These are phyloP conservation scores for Armadillidium nasatum DNA, from an alignment of 1,140 invertebrate species.

Conservation along the genomic window DNA sequence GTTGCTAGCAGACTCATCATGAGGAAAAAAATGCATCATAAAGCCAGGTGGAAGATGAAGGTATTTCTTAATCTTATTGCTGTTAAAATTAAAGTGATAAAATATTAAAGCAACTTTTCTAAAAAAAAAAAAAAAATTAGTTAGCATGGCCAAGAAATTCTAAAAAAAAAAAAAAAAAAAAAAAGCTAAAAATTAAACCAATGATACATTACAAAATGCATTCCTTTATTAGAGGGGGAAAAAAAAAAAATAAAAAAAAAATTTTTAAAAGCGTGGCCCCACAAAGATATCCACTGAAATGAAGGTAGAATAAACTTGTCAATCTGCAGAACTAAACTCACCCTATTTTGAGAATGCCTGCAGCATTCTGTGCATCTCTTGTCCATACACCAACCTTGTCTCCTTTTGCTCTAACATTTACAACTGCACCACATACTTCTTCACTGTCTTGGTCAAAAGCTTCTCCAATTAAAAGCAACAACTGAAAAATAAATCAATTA, in stretches of 20 bases:
- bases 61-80: not conserved
- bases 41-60: not conserved
- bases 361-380: not conserved
- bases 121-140: too few relatives aligned
- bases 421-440: not conserved
- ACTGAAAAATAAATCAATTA: not conserved
- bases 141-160: too few relatives aligned
- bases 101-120: too few relatives aligned
- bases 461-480: not conserved
- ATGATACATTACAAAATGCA: too few relatives aligned
- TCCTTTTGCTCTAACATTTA: not conserved
- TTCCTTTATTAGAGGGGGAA: too few relatives aligned
- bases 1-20: not conserved
- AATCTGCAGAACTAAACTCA: not conserved
- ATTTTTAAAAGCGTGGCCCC: too few relatives aligned
- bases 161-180: too few relatives aligned
- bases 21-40: not conserved
- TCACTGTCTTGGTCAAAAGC: not conserved
- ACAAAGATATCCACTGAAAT: too few relatives aligned
- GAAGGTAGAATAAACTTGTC: too few relatives aligned
- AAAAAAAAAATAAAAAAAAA: too few relatives aligned
- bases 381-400: conserved; percentile 1
- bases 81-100: not conserved
- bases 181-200: too few relatives aligned
- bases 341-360: not conserved